Conservation (phyloP, 2,113 vertebrate genomes). For the Sphyrna mokarran region DNA sequence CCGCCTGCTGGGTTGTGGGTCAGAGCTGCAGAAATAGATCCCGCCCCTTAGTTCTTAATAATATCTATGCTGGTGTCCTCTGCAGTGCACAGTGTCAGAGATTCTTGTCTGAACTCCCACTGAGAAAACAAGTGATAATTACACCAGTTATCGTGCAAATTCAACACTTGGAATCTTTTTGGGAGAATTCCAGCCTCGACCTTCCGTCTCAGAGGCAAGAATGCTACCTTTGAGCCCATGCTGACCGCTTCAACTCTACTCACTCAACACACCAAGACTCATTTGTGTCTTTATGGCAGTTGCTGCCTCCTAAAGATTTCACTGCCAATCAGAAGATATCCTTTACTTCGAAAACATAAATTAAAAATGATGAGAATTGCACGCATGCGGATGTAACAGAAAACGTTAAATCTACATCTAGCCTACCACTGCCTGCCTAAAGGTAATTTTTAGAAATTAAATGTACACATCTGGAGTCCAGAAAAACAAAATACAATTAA, state of each 20-base stretch:
- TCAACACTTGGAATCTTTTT: too few species aligned
- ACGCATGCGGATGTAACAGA: background rate
- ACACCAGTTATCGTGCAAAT: too few species aligned
- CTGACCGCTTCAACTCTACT: background rate
- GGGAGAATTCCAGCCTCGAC: background rate
- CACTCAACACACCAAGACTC: background rate
- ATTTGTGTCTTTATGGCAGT: background rate
- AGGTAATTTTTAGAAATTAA: background rate
- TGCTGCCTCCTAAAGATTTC: background rate
- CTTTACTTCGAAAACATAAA: background rate
- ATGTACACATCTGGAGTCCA: background rate
- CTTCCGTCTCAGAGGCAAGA: background rate
- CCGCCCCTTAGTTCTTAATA: too few species aligned
- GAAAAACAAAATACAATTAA: background rate
- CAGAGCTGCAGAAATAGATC: too few species aligned
- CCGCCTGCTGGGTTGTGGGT: too few species aligned
- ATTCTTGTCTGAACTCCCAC: too few species aligned
- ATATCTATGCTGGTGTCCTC: too few species aligned
- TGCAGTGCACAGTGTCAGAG: too few species aligned
- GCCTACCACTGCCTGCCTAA: too few species aligned
- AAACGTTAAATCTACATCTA: background rate
- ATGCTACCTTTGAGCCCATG: background rate
- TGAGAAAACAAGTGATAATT: too few species aligned
- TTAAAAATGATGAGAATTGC: background rate
- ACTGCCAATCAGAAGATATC: background rate